Conservation (phyloP, 2,888 invertebrate species). For the Hypomecis punctinalis region DNA sequence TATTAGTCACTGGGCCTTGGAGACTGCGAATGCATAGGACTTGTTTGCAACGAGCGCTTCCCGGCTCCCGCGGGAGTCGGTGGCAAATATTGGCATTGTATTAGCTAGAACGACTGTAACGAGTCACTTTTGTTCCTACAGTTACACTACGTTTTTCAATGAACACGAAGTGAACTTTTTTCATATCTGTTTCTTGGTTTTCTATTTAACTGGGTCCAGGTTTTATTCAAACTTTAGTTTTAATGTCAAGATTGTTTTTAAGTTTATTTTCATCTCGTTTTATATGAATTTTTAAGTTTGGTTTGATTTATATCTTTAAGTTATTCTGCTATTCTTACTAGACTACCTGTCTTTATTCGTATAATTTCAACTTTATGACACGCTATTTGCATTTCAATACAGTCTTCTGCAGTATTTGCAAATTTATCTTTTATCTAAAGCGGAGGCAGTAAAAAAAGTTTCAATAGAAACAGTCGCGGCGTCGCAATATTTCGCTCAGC, state of each 20-base stretch:
- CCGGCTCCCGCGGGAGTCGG: slow-evolving; percentile 54
- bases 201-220: slow-evolving; percentile 11
- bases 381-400: slow-evolving; percentile 72
- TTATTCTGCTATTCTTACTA: slow-evolving; percentile 4
- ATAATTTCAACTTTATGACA: slow-evolving; percentile 34
- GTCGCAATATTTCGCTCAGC: slow-evolving; percentile 75
- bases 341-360: slow-evolving; percentile 7
- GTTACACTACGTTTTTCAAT: slow-evolving; percentile 38
- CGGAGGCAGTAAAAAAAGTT: slow-evolving; percentile 73
- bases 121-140: slow-evolving; percentile 58
- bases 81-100: slow-evolving; percentile 79
- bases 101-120: slow-evolving; percentile 68
- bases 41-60: slow-evolving; percentile 54
- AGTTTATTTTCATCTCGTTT: neutral
- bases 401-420: slow-evolving; percentile 69
- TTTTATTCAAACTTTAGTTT: neutral
- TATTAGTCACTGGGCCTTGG: slow-evolving; percentile 36
- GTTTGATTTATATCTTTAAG: slow-evolving; percentile 1
- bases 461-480: slow-evolving; percentile 73
- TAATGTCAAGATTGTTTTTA: neutral
- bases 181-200: slow-evolving; percentile 1
- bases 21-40: slow-evolving; percentile 61
- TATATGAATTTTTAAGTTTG: neutral
- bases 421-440: slow-evolving; percentile 76
- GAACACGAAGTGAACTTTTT: neutral